Evolutionary conservation across 2,113 vertebrate species (phyloP).

Genomic region (Peromyscus maniculatus): DNA sequence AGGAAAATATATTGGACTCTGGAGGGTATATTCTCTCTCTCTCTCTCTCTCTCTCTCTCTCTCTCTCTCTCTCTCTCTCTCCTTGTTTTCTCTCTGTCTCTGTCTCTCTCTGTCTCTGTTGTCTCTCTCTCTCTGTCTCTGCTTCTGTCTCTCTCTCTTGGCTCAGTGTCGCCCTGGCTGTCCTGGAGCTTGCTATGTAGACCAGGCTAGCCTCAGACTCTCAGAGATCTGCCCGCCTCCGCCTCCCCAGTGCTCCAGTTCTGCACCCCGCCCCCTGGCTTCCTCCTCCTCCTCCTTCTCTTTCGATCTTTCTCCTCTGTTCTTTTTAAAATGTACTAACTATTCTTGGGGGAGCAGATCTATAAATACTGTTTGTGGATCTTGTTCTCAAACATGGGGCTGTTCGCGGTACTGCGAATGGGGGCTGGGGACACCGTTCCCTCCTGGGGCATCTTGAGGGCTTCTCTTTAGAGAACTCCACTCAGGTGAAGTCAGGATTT

Average conservation of each 20-base stretch:
- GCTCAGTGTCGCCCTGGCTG: background rate
- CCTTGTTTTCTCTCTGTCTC: background rate
- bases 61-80: background rate
- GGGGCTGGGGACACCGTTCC: background rate
- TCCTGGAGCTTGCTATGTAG: background rate
- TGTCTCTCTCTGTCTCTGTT: background rate
- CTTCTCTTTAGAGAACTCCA: background rate
- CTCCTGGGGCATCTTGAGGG: background rate
- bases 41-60: background rate
- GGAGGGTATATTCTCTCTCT: background rate
- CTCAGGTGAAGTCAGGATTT: background rate
- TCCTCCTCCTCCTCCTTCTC: background rate
- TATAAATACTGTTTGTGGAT: background rate
- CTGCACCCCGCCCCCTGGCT: background rate
- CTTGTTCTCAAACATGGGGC: background rate
- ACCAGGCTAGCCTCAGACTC: background rate
- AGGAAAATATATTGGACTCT: background rate
- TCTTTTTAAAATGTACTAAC: background rate
- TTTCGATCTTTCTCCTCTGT: background rate
- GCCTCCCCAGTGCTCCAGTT: background rate
- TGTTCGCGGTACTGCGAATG: background rate
- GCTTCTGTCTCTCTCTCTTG: background rate
- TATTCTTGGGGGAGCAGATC: background rate
- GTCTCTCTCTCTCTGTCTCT: background rate
- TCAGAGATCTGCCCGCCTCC: background rate